Percentiles rank a stretch among this genome's conserved stretches.
Evolutionary conservation across 2,888 invertebrate genomes (phyloP).

Genomic region (Leuctra nigra): DNA sequence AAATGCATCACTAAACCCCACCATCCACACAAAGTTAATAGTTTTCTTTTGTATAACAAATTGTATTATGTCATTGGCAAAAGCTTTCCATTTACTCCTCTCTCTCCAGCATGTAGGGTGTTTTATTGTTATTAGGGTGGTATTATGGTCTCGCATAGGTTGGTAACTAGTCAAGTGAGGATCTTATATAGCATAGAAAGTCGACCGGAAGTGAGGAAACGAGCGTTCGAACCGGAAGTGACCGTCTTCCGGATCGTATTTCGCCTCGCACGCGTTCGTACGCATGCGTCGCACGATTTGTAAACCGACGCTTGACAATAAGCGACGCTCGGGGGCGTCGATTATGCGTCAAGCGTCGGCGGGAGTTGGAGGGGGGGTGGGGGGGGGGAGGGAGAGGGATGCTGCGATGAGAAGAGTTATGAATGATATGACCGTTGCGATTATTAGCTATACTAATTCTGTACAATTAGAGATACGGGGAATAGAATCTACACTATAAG

Average conservation of each 20-base stretch:
- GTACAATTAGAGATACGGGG: too few relatives aligned
- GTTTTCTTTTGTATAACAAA: background rate
- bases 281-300: background rate
- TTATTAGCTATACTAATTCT: too few relatives aligned
- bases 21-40: background rate
- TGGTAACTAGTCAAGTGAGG: conserved; percentile 9
- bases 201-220: conserved; percentile 7
- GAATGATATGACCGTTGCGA: background rate
- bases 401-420: background rate
- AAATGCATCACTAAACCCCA: background rate
- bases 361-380: background rate
- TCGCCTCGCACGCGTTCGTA: background rate
- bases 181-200: background rate
- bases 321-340: background rate
- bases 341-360: background rate
- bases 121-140: conserved; percentile 13
- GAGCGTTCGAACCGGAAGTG: conserved; percentile 3
- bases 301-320: background rate
- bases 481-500: too few relatives aligned
- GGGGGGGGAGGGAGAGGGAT: background rate
- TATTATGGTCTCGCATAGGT: conserved; percentile 13
- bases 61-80: background rate
- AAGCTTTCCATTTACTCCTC: background rate
- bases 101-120: background rate
- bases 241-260: conserved; percentile 14